Conservation (phyloP, 2,888 invertebrate species). For the Tenthredo notha region DNA sequence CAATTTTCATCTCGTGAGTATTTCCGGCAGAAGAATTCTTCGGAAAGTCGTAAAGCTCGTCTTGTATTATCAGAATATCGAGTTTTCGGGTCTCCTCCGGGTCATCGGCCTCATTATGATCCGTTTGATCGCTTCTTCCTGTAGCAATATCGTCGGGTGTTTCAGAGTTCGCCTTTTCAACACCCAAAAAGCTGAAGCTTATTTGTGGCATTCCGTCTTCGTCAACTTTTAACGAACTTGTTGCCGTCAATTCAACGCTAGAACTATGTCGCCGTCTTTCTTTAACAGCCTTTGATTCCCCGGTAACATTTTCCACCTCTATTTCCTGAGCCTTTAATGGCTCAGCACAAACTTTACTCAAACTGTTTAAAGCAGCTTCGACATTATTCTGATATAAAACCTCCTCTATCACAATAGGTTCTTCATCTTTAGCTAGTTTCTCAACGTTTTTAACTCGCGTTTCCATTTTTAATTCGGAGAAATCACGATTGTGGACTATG, state of each 20-base stretch:
- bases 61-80: neutral
- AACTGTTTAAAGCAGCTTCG: conserved; percentile 62
- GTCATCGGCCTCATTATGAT: neutral
- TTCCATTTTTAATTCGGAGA: conserved; percentile 48
- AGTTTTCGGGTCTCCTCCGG: conserved; percentile 31
- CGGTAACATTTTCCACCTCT: conserved; percentile 12
- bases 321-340: conserved; percentile 54
- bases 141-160: conserved; percentile 19
- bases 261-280: conserved; percentile 66
- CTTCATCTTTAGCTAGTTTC: neutral
- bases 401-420: conserved; percentile 51
- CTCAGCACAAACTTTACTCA: conserved; percentile 59
- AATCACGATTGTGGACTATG: conserved; percentile 69
- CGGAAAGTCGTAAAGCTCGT: conserved; percentile 51
- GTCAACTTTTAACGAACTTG: conserved; percentile 67
- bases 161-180: neutral
- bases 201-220: conserved; percentile 71
- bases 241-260: conserved; percentile 71
- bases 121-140: neutral
- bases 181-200: conserved; percentile 72
- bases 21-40: conserved; percentile 16
- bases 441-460: neutral
- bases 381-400: conserved; percentile 65
- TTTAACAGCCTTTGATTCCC: neutral
- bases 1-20: neutral